These are phyloP conservation scores for Momotus momota DNA, from an alignment of 2,797 vertebrate genomes.

Conservation along the genomic window DNA sequence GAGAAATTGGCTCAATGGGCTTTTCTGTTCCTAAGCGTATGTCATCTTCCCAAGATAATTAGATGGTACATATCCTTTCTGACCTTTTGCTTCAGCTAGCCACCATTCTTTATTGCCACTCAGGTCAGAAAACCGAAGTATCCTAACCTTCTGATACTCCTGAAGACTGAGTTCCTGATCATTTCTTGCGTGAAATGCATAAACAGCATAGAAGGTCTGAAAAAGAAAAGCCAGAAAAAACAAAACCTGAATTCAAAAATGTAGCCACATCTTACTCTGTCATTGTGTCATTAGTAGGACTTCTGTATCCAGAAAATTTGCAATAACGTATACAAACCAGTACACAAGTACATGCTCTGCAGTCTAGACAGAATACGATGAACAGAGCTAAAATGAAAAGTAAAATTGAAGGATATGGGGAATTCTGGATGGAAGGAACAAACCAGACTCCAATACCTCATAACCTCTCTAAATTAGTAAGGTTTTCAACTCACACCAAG, in stretches of 20 bases:
- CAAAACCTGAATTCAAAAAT: background rate
- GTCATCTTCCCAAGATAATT: slow-evolving; percentile 98
- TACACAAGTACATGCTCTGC: background rate
- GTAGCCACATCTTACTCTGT: background rate
- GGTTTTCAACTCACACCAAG: background rate
- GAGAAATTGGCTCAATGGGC: background rate
- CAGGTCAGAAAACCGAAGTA: slow-evolving; percentile 91
- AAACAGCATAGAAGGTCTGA: slow-evolving; percentile 95
- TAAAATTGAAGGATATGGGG: background rate
- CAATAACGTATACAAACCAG: accelerated
- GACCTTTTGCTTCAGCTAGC: slow-evolving; percentile 93
- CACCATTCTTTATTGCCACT: slow-evolving; percentile 98
- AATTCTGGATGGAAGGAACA: background rate
- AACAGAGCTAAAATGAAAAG: background rate
- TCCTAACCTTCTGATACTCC: slow-evolving; percentile 91
- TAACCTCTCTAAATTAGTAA: background rate
- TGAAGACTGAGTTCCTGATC: slow-evolving; percentile 94
- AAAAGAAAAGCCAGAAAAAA: slow-evolving; percentile 6
- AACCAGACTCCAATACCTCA: background rate
- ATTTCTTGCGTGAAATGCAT: slow-evolving; percentile 93
- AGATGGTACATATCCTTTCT: slow-evolving; percentile 94
- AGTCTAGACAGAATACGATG: background rate
- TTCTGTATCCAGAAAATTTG: background rate
- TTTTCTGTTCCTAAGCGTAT: slow-evolving; percentile 83
- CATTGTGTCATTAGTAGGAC: background rate